A percentile compares a stretch with the other conserved stretches of the same genome.
Evolutionary conservation across 2,888 invertebrate genomes (phyloP).

Genomic region (Napeogenes inachia): DNA sequence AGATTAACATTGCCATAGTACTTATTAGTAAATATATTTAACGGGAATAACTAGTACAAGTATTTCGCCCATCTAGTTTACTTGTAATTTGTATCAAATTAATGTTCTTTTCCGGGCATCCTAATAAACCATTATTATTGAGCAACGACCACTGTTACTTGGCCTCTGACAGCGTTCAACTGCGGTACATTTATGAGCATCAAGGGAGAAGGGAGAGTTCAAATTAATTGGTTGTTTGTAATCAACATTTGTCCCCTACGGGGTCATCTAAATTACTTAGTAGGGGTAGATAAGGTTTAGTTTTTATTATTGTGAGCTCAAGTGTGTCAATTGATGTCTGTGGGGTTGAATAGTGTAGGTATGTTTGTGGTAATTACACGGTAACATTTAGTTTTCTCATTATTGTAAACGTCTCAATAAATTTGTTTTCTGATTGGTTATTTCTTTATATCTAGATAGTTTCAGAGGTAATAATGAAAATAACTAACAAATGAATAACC

Average conservation of each 20-base stretch:
- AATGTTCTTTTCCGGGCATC: slow-evolving; percentile 31
- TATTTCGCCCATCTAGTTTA: slow-evolving; percentile 20
- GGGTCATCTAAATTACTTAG: slow-evolving; percentile 67
- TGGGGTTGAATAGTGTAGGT: slow-evolving; percentile 16
- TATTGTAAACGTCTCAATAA: too few relatives aligned
- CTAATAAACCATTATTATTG: slow-evolving; percentile 34
- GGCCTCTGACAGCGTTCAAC: slow-evolving; percentile 30
- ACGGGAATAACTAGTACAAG: slow-evolving; percentile 4
- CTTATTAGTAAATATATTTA: slow-evolving; percentile 2
- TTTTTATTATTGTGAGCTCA: slow-evolving; percentile 67
- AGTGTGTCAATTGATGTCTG: slow-evolving; percentile 51
- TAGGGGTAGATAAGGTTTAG: slow-evolving; percentile 64
- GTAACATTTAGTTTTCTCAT: background rate
- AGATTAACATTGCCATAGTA: too few relatives aligned
- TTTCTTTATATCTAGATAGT: too few relatives aligned
- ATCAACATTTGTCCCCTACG: slow-evolving; percentile 58
- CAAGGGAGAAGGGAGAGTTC: slow-evolving; percentile 40
- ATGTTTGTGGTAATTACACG: slow-evolving; percentile 17
- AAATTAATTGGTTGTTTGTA: slow-evolving; percentile 53
- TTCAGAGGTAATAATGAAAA: too few relatives aligned
- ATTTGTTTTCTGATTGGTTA: too few relatives aligned
- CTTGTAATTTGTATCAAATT: slow-evolving; percentile 29
- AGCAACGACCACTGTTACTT: slow-evolving; percentile 34
- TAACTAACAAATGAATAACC: too few relatives aligned
- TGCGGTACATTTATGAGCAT: slow-evolving; percentile 35